Percentiles rank a stretch among this genome's conserved stretches.
Evolutionary conservation across 2,888 invertebrate genomes (phyloP).

Genomic region (Venusia cambrica): DNA sequence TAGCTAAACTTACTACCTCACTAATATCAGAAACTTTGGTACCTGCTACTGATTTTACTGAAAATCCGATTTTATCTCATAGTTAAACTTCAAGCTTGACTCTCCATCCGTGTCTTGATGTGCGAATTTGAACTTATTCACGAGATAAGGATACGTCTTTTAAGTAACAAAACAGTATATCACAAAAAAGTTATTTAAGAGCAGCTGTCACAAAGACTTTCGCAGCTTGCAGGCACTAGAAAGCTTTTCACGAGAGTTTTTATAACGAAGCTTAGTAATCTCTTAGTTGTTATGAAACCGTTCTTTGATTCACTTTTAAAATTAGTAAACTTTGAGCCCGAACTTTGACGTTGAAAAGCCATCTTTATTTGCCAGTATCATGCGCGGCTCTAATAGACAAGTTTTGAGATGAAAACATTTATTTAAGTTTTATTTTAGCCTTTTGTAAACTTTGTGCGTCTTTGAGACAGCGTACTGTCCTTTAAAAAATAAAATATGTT

Average conservation of each 20-base stretch:
- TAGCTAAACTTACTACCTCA: no score
- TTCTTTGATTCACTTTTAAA: slow-evolving; percentile 35
- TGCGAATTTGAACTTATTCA: no score
- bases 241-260: slow-evolving; percentile 23
- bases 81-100: no score
- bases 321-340: slow-evolving; percentile 38
- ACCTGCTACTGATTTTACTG: no score
- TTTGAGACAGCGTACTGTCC: no score
- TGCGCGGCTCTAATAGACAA: slow-evolving; percentile 2
- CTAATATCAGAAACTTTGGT: no score
- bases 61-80: no score
- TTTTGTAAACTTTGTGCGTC: slow-evolving; percentile 37
- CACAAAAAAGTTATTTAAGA: no score
- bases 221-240: neutral
- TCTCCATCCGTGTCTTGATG: no score
- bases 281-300: slow-evolving; percentile 35
- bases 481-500: no score
- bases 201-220: neutral
- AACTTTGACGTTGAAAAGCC: slow-evolving; percentile 36
- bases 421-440: slow-evolving; percentile 32
- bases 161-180: no score
- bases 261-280: slow-evolving; percentile 31
- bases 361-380: slow-evolving; percentile 34
- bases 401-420: slow-evolving; percentile 39
- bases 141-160: no score